These are phyloP conservation scores for Aldrovandia affinis DNA, from an alignment of 2,797 vertebrate genomes.

Conservation along the genomic window DNA sequence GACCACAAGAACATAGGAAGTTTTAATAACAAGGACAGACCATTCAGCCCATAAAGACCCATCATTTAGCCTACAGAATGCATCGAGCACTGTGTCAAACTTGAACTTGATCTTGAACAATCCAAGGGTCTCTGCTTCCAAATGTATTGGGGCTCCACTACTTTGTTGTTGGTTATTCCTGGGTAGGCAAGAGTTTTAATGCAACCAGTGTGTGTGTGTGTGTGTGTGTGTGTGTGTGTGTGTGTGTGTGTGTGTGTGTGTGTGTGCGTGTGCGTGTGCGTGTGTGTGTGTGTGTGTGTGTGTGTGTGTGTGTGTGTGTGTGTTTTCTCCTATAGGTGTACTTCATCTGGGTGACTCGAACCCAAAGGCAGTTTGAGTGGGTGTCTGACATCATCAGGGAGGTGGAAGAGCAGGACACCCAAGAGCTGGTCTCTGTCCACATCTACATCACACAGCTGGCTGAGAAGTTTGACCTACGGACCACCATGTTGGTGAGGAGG, in stretches of 20 bases:
- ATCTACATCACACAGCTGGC: constrained; percentile 97
- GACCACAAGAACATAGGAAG: background rate
- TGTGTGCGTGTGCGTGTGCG: background rate
- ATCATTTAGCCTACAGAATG: background rate
- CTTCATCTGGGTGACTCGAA: constrained; percentile 98
- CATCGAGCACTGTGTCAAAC: background rate
- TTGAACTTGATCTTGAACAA: background rate
- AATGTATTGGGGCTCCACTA: background rate
- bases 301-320: background rate
- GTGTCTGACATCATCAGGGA: constrained; percentile 94
- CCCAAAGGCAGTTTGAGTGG: constrained; percentile 97
- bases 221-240: constrained; percentile 1
- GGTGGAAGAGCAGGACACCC: constrained; percentile 88
- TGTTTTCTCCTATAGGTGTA: constrained; percentile 79
- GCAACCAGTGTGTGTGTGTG: too few relatives aligned
- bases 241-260: background rate
- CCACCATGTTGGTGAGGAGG: constrained; percentile 91
- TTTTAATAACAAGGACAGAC: background rate
- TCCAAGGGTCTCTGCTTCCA: background rate
- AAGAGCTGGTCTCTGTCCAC: constrained; percentile 89
- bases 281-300: background rate
- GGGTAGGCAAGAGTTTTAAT: background rate
- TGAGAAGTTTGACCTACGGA: constrained; percentile 95
- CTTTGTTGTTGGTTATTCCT: background rate
- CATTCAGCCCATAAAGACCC: background rate